A percentile compares a stretch with the other conserved stretches of the same genome.
phyloP scores from a whole-genome alignment of 2,797 vertebrate genomes.

The Acrossocheilus wenchowensis region DNA sequence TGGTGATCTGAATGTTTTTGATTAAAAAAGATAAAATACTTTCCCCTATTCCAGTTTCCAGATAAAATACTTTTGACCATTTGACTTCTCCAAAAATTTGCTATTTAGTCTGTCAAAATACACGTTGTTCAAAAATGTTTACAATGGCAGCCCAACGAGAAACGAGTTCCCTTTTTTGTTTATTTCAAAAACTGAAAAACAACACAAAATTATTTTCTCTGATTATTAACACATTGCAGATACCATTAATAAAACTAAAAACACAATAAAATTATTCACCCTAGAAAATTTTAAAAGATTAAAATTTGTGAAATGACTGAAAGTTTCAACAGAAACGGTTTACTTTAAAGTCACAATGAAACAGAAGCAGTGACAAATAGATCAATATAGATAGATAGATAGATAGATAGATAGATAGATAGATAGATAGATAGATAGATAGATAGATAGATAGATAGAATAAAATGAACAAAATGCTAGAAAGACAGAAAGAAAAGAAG shows the following conservation, averaged over 20 bases:
- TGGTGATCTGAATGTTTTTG: not conserved
- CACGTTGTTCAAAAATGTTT: not conserved
- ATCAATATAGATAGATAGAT: too few relatives aligned
- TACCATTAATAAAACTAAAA: not conserved
- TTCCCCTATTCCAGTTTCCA: not conserved
- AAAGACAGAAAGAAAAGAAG: too few relatives aligned
- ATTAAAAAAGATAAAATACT: not conserved
- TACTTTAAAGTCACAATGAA: not conserved
- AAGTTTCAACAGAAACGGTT: not conserved
- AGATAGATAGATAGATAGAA: too few relatives aligned
- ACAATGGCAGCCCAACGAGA: not conserved
- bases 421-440: too few relatives aligned
- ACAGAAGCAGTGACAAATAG: not conserved
- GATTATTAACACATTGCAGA: not conserved
- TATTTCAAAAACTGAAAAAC: not conserved
- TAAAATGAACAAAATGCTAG: too few relatives aligned
- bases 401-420: too few relatives aligned
- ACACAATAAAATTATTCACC: too few relatives aligned
- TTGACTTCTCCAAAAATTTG: not conserved
- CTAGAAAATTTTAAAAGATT: too few relatives aligned
- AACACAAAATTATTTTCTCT: not conserved
- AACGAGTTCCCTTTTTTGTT: not conserved
- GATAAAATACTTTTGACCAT: not conserved
- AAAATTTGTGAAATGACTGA: not conserved
- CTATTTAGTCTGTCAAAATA: not conserved